Conservation (phyloP, 2,888 invertebrate genomes). For the Escarpia spicata region DNA sequence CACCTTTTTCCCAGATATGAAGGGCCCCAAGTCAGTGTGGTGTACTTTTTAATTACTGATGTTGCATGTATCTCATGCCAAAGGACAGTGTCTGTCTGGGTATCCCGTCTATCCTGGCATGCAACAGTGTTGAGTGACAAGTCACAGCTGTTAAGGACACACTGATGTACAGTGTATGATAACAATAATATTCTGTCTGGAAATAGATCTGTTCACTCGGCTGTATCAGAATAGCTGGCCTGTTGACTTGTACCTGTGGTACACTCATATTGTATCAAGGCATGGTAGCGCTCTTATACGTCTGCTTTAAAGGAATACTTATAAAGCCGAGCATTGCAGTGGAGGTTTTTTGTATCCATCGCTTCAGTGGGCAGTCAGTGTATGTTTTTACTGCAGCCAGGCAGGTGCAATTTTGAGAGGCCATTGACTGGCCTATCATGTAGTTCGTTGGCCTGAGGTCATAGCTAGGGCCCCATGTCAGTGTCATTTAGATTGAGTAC, state of each 20-base stretch:
- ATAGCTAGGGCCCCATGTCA: not conserved
- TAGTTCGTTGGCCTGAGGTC: not conserved
- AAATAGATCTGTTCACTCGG: not conserved
- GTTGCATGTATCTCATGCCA: not conserved
- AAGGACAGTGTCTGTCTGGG: not conserved
- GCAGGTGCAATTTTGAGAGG: not conserved
- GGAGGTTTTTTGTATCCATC: not conserved
- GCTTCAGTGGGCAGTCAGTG: not conserved
- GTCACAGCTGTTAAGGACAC: not conserved
- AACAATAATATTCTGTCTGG: not conserved
- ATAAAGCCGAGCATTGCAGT: too few relatives aligned
- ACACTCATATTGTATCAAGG: not conserved
- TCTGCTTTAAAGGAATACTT: too few relatives aligned
- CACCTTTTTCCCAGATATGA: too few relatives aligned
- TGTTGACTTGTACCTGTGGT: not conserved
- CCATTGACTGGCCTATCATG: not conserved
- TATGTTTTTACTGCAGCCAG: not conserved
- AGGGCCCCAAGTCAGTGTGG: too few relatives aligned
- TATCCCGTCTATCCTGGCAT: not conserved
- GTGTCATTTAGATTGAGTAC: not conserved
- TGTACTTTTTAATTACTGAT: too few relatives aligned
- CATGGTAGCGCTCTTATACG: not conserved
- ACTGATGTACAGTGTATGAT: not conserved
- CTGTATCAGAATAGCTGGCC: not conserved
- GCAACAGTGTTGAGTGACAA: not conserved